Conservation (phyloP, 2,113 vertebrate genomes). For the Orycteropus afer region DNA sequence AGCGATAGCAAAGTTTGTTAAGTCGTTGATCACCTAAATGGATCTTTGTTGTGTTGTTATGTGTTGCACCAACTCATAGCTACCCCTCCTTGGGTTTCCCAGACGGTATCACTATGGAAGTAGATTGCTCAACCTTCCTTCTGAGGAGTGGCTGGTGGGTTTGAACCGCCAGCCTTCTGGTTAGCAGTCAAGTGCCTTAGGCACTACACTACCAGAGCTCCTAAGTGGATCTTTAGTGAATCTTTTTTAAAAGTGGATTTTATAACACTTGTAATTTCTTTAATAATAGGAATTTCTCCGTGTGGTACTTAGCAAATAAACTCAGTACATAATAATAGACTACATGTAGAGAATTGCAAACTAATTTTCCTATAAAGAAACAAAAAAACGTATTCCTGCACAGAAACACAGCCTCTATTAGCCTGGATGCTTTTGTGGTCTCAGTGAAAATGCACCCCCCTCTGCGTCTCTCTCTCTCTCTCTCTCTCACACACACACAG, state of each 20-base stretch:
- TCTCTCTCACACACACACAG: neutral
- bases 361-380: neutral
- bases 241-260: conserved; percentile 18
- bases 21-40: neutral
- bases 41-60: too few species aligned
- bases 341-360: neutral
- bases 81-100: too few species aligned
- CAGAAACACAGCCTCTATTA: neutral
- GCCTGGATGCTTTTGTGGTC: neutral
- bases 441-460: neutral
- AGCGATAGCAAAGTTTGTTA: neutral
- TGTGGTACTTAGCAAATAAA: conserved; percentile 1
- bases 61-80: too few species aligned
- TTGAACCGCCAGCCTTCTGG: too few species aligned
- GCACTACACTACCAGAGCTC: too few species aligned
- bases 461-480: neutral
- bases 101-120: too few species aligned
- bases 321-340: neutral
- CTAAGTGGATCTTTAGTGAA: neutral
- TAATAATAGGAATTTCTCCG: conserved; percentile 1
- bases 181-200: too few species aligned
- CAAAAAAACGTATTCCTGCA: neutral
- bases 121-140: too few species aligned
- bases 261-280: conserved; percentile 28
- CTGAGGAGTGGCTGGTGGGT: too few species aligned